Conservation (phyloP, 2,888 invertebrate genomes). For the Protula sp. region DNA sequence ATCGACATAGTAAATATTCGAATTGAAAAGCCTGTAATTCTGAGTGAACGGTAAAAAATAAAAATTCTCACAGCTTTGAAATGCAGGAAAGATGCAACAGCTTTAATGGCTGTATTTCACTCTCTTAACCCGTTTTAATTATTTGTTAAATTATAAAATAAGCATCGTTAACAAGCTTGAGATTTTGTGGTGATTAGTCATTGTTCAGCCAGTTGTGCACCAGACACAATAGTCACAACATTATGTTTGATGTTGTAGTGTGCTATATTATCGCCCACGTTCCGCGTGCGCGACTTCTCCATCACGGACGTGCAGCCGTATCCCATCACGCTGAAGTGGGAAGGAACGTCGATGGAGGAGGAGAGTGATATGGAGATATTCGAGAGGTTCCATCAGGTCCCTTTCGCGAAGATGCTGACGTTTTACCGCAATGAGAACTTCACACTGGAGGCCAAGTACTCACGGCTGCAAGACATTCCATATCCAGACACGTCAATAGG, state of each 20-base stretch:
- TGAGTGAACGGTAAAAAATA: too few species aligned
- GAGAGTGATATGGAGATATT: conserved; percentile 69
- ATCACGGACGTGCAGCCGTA: conserved; percentile 87
- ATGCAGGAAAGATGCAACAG: too few species aligned
- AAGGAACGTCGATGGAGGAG: conserved; percentile 56
- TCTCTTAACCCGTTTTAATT: too few species aligned
- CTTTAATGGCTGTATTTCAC: too few species aligned
- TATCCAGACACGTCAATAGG: conserved; percentile 13
- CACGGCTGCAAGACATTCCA: conserved; percentile 41
- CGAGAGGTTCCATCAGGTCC: conserved; percentile 77
- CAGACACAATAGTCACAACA: too few species aligned
- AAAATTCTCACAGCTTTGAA: too few species aligned
- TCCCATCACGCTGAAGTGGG: conserved; percentile 62
- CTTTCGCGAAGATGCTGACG: conserved; percentile 90
- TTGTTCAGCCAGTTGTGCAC: too few species aligned
- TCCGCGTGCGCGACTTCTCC: conserved; percentile 91
- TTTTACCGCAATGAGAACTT: conserved; percentile 87
- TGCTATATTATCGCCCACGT: conserved; percentile 95
- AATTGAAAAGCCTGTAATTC: too few species aligned
- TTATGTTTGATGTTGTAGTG: conserved; percentile 65
- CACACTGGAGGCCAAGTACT: conserved; percentile 77
- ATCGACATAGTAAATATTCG: too few species aligned
- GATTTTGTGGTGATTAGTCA: too few species aligned
- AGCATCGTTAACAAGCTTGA: too few species aligned
- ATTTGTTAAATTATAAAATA: too few species aligned